A percentile compares a stretch with the other conserved stretches of the same genome.
Evolutionary conservation across 2,113 vertebrate genomes (phyloP).

Genomic region (Poeciliopsis prolifica): DNA sequence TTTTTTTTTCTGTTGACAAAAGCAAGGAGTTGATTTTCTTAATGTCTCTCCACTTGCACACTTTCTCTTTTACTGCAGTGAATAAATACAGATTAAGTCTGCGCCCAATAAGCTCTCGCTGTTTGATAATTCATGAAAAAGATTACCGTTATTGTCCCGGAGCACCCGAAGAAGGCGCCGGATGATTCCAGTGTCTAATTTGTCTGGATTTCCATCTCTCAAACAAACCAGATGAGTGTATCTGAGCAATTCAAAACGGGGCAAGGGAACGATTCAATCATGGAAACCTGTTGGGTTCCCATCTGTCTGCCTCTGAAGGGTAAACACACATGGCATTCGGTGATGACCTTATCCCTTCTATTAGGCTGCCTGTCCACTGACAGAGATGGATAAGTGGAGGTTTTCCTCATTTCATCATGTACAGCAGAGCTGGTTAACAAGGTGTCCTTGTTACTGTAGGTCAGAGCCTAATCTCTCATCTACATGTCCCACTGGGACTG

Average conservation of each 20-base stretch:
- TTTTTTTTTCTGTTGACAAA: conserved; percentile 38
- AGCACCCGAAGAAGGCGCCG: not conserved
- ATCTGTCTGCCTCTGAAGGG: conserved; percentile 62
- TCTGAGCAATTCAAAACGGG: conserved; percentile 10
- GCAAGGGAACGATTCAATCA: conserved; percentile 45
- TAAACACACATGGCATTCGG: conserved; percentile 76
- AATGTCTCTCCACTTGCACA: conserved; percentile 3
- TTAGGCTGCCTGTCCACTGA: conserved; percentile 67
- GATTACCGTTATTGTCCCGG: conserved; percentile 42
- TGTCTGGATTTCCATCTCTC: conserved; percentile 48
- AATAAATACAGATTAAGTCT: conserved; percentile 10
- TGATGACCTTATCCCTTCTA: conserved; percentile 73
- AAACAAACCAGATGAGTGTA: conserved; percentile 44
- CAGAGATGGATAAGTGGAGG: conserved; percentile 63
- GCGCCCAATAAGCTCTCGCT: not conserved
- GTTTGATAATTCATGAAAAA: conserved; percentile 29
- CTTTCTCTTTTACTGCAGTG: not conserved
- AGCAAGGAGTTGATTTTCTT: conserved; percentile 46
- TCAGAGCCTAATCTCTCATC: conserved; percentile 44
- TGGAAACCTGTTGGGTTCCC: conserved; percentile 66
- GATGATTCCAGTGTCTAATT: not conserved
- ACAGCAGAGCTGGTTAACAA: conserved; percentile 68
- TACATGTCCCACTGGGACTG: conserved; percentile 47
- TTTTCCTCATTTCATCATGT: conserved; percentile 63
- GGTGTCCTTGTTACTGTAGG: conserved; percentile 59